Base-by-base conservation (phyloP, 2,888 invertebrate genomes). In the Euspilapteryx auroguttella region DNA sequence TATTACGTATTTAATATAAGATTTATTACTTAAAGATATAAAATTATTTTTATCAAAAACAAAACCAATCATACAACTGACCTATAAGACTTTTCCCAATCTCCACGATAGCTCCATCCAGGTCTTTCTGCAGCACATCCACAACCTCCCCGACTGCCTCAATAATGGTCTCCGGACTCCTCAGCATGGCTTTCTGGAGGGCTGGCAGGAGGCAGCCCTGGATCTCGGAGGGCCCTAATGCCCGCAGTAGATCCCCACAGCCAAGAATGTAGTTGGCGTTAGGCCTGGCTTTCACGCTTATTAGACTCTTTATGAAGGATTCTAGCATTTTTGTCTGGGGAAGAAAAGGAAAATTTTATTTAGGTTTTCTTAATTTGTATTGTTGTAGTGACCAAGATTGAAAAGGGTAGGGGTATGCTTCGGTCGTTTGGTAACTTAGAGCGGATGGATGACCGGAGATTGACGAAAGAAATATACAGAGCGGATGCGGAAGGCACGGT, bases 81-180 rank as follows among this genome's bases (percentile, higher is more conserved):
- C 87, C 83, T 38, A 90, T 87, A 27, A 95, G 68, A 41, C 85
- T 85, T 61, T 90, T 92, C 10, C 89, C 89, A 27, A 96, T 79
- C 40, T 89, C 89, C 22, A 80, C 57, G 4, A 87, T 86, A 55
- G 87, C 85, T 27, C 81, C 81, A 47, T 91, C 92, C 14, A 95
- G 75, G 49, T 91, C 87, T 3, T 93, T 58, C 29, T 81, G 78
- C 4, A 94, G 51, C 29, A 84, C 83, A 5, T 79, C 78, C 13
- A 95, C 61, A 33, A 94, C 83, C 26, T 85, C 78, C 0, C 89
- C 89, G 21, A 95, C 87, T 11, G 86, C 84, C 53, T 88, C 83
- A 12, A 95, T 78, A 35, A 91, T 87, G 29, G 93, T 84, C 78
- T 98, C 98, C 0, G 98, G 96, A 64, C 91, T 95, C 28, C 98